Base-by-base conservation (phyloP, 2,797 vertebrate species). In the Cynodonichthys magdalenae region DNA sequence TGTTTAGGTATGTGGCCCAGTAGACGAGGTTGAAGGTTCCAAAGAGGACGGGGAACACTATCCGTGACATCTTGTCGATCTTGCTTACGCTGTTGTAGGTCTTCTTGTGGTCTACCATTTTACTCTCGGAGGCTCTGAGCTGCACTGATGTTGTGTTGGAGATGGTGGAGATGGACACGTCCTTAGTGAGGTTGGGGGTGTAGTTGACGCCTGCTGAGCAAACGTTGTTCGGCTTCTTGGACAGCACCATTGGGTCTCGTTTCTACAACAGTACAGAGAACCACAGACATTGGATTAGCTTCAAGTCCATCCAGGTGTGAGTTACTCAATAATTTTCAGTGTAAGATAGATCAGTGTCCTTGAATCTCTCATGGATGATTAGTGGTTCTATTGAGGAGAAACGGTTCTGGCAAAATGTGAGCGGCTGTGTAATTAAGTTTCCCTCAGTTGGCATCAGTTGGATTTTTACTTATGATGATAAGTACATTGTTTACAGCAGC, bases 1-100 rank as follows among this genome's bases (percentile, higher is more conserved):
- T 93, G 91, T 97, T 97, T 63, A 97, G 92, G 90, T 97, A 97
- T 0, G 95, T 97, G 46, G 96, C 95, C 96, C 96, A 97, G 87
- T 97, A 97, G 62, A 97, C 95, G 15, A 96, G 92, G 86, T 97
- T 97, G 87, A 97, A 97, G 80, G 95, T 96, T 77, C 95, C 95
- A 47, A 97, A 97, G 31, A 96, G 89, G 73, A 97, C 90, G 0
- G 96, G 96, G 63, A 97, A 97, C 58, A 97, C 93, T 80, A 97
- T 95, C 68, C 96, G 92, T 6, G 96, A 95, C 95, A 97, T 96
- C 86, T 96, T 96, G 89, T 98, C 95, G 20, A 97, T 97, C 89
- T 95, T 97, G 90, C 96, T 98, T 83, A 97, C 95, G 72, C 96
- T 98, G 91, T 98, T 98, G 81, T 96, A 98, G 59, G 96, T 96